phyloP scores from a whole-genome alignment of 2,797 vertebrate genomes.

The Danio kyathit region DNA sequence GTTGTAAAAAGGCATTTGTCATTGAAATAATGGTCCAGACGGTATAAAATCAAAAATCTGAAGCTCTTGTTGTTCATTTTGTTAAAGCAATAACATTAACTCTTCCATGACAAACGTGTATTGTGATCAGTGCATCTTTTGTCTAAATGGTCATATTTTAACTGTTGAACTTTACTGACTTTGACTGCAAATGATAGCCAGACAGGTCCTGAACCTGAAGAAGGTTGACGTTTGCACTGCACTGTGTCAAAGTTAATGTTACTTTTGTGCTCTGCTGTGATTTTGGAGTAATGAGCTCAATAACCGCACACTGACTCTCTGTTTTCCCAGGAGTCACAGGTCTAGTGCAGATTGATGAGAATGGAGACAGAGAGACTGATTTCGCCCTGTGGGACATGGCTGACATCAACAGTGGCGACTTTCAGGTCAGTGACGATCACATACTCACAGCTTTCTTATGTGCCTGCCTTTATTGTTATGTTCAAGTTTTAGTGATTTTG shows the following conservation, averaged over 20 bases:
- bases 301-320: background rate
- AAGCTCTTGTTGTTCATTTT: background rate
- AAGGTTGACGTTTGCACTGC: background rate
- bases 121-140: background rate
- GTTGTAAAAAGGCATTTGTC: background rate
- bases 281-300: background rate
- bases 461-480: background rate
- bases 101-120: background rate
- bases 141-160: background rate
- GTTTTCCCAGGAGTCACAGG: conserved; percentile 86
- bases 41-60: background rate
- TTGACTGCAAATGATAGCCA: background rate
- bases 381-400: conserved; percentile 93
- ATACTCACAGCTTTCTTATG: conserved; percentile 1
- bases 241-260: background rate
- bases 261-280: background rate
- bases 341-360: conserved; percentile 87
- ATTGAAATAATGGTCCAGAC: background rate
- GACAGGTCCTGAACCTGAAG: background rate
- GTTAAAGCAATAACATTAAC: background rate
- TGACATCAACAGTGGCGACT: conserved; percentile 77
- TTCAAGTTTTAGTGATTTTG: background rate
- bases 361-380: conserved; percentile 90
- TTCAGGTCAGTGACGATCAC: conserved; percentile 76
- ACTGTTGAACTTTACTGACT: background rate